Base-by-base conservation (phyloP, 2,888 invertebrate species). In the Elgonia sp. region DNA sequence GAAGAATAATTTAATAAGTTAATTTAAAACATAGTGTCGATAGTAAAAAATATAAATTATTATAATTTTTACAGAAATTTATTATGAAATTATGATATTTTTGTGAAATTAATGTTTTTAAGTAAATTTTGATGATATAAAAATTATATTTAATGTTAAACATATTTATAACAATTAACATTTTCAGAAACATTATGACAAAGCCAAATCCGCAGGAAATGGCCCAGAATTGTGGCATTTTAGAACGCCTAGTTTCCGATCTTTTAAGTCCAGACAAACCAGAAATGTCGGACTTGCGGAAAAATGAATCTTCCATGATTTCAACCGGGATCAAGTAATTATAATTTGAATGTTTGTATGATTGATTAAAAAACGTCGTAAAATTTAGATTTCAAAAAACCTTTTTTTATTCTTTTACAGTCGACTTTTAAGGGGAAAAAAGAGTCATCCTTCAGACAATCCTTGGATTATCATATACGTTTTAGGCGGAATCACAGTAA, bases 271-370 rank as follows among this genome's bases (percentile, higher is more conserved):
- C 96, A 0, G 94, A 95, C 12, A 95, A 95, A 86, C 96, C 96
- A 4, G 96, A 96, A n/a, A 93, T 96, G 55, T 91, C 94, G 0
- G 97, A 97, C 92, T 93, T 97, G 65, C 95, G 95, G 63, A 95
- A 95, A 88, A 95, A 95, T 91, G 95, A 95, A 53, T 95, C 96
- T 50, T 96, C 96, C 1, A 90, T 95, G 21, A 95, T 97, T 55
- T 97, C 96, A 91, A 96, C 96, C 65, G 96, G 97, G 6, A 95
- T 97, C 77, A 96, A 96, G 97, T 97, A 94, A 46, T 46, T 46
- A 46, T 46, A 46, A 10, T 46, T 5, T 29, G 1, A 29, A 29
- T 29, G 1, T 29, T 5, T 29, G 5, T 5, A 29, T 29, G 29
- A 29, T 29, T 29, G 3, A 29, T 29, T 29, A 3, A 3, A 12